phyloP scores from a whole-genome alignment of 2,888 invertebrate species.

The Glyphotaelius pellucidus region DNA sequence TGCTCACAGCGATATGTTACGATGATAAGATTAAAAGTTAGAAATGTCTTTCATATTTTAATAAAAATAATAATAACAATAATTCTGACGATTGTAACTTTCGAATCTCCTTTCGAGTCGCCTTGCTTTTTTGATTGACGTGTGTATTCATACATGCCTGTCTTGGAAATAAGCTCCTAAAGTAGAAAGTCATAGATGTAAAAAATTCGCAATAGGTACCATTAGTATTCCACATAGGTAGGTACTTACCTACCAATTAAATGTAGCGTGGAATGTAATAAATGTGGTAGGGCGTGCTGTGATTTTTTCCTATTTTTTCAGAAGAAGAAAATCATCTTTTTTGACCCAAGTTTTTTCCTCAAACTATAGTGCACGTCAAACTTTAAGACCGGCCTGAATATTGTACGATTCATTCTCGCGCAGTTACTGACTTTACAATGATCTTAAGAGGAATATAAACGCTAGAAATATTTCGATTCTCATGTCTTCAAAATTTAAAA shows the following conservation, averaged over 20 bases:
- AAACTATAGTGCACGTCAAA: too few relatives aligned
- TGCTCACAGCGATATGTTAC: too few relatives aligned
- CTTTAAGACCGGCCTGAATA: too few relatives aligned
- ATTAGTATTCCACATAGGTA: not conserved
- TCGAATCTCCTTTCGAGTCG: not conserved
- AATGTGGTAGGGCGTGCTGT: not conserved
- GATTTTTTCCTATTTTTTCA: not conserved
- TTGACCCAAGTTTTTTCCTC: too few relatives aligned
- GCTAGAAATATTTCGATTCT: too few relatives aligned
- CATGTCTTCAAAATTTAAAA: too few relatives aligned
- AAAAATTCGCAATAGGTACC: not conserved
- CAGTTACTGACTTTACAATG: too few relatives aligned
- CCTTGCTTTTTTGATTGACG: not conserved
- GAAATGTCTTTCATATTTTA: too few relatives aligned
- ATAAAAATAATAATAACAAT: not conserved
- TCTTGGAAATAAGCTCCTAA: not conserved
- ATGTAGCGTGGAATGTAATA: too few relatives aligned
- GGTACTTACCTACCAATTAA: not conserved
- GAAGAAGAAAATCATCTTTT: not conserved
- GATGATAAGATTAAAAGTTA: too few relatives aligned
- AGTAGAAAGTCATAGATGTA: not conserved
- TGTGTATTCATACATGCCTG: not conserved
- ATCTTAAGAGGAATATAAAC: too few relatives aligned
- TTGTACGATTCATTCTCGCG: too few relatives aligned
- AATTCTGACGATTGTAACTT: not conserved